Conservation (phyloP, 1,140 invertebrate species). For the Cheumatopsyche charites region DNA sequence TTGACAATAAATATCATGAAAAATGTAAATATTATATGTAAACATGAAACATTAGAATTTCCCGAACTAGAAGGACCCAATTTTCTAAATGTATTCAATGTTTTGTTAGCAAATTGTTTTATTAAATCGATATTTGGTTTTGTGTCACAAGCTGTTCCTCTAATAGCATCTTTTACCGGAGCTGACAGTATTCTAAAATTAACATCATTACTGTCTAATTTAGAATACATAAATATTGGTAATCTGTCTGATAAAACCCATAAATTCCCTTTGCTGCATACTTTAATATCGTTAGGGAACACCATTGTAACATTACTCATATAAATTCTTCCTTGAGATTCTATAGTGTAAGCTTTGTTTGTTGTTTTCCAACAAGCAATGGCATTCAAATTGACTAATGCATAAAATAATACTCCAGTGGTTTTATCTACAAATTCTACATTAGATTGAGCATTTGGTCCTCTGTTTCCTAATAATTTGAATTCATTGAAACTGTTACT, state of each 20-base stretch:
- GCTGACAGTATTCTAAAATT: constrained; percentile 77
- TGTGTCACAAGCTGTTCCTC: constrained; percentile 70
- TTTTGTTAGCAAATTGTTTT: constrained; percentile 54
- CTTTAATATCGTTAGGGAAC: constrained; percentile 79
- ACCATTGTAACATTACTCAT: constrained; percentile 74
- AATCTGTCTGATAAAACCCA: constrained; percentile 78
- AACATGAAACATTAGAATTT: background rate
- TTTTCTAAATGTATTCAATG: constrained; percentile 30
- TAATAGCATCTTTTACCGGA: constrained; percentile 69
- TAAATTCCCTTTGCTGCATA: constrained; percentile 71
- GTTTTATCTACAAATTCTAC: constrained; percentile 74
- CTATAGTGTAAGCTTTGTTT: constrained; percentile 66
- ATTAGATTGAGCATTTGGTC: constrained; percentile 74
- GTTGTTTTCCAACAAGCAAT: constrained; percentile 79
- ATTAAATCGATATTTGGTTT: constrained; percentile 61
- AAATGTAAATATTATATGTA: constrained; percentile 10
- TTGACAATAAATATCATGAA: constrained; percentile 9
- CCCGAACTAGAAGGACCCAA: background rate
- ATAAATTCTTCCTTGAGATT: constrained; percentile 72
- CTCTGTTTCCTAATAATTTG: constrained; percentile 70
- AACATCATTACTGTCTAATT: constrained; percentile 67
- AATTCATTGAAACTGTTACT: constrained; percentile 66
- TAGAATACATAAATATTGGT: constrained; percentile 72
- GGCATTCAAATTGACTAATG: constrained; percentile 75
- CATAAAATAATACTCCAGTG: constrained; percentile 76